Evolutionary conservation across 2,888 invertebrate genomes (phyloP).

Genomic region (Acleris holmiana): DNA sequence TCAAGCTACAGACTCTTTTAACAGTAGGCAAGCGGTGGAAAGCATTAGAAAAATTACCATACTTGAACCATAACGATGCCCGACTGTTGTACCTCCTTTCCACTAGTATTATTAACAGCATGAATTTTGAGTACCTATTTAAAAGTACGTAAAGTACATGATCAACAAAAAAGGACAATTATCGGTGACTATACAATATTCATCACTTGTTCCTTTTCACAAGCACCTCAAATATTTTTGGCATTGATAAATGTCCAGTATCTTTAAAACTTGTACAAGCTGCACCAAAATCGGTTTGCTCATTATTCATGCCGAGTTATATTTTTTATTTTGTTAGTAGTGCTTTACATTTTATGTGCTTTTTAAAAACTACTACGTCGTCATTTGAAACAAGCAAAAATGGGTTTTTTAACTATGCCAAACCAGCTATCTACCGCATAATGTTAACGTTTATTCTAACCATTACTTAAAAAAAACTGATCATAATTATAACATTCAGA

Average conservation of each 20-base stretch:
- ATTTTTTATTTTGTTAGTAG: constrained; percentile 27
- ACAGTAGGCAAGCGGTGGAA: constrained; percentile 50
- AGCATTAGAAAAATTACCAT: constrained; percentile 61
- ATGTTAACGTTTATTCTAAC: neutral
- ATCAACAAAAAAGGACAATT: too few relatives aligned
- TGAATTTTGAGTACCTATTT: constrained; percentile 19
- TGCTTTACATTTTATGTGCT: constrained; percentile 26
- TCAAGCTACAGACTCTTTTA: neutral
- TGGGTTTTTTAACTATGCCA: constrained; percentile 7
- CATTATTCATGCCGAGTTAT: constrained; percentile 4
- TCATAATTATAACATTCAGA: too few relatives aligned
- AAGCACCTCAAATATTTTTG: neutral
- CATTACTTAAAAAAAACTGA: too few relatives aligned
- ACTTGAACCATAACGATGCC: constrained; percentile 67
- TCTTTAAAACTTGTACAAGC: neutral
- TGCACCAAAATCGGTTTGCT: neutral
- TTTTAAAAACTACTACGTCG: neutral
- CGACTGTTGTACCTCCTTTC: constrained; percentile 37
- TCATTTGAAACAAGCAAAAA: neutral
- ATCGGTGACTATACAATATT: too few relatives aligned
- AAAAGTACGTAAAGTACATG: neutral
- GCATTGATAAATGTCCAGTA: neutral
- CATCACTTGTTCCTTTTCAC: too few relatives aligned
- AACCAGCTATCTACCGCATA: constrained; percentile 4
- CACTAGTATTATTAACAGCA: constrained; percentile 29